These are phyloP conservation scores for Melinaea menophilus DNA, from an alignment of 2,888 invertebrate genomes.

Conservation along the genomic window DNA sequence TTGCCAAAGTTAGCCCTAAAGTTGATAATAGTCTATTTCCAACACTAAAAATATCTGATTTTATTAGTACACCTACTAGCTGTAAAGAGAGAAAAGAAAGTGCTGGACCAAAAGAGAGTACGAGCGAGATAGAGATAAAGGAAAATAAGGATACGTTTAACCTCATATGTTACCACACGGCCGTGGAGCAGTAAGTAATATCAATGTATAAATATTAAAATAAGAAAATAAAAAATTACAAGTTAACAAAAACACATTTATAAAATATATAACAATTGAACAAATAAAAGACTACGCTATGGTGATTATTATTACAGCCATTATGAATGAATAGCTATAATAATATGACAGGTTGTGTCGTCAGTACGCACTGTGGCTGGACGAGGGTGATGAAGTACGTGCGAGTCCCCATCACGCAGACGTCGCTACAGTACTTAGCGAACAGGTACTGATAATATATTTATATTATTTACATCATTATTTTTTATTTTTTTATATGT, in stretches of 20 bases:
- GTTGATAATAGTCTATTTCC: conserved; percentile 44
- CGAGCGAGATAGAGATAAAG: conserved; percentile 31
- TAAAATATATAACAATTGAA: neutral
- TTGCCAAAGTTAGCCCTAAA: conserved; percentile 16
- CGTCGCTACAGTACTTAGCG: conserved; percentile 51
- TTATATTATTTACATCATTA: neutral
- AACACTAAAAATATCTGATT: conserved; percentile 48
- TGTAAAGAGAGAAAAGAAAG: conserved; percentile 39
- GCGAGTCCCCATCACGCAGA: conserved; percentile 53
- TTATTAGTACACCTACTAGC: conserved; percentile 47
- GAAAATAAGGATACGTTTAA: conserved; percentile 36
- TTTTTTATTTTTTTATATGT: neutral
- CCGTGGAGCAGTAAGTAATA: conserved; percentile 56
- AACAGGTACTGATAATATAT: conserved; percentile 40
- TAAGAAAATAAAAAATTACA: too few relatives aligned
- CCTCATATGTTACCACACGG: conserved; percentile 53
- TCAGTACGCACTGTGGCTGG: conserved; percentile 54
- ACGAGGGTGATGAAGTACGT: conserved; percentile 52
- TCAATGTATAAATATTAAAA: too few relatives aligned
- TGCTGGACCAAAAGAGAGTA: conserved; percentile 26
- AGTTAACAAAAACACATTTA: neutral
- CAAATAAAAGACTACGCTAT: too few relatives aligned
- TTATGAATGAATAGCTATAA: too few relatives aligned
- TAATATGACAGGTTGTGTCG: conserved; percentile 40
- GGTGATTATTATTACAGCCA: too few relatives aligned